Evolutionary conservation across 2,113 vertebrate genomes (phyloP), one percentile per base, ranked within the genome.

Genomic region (Ciconia stormi): DNA sequence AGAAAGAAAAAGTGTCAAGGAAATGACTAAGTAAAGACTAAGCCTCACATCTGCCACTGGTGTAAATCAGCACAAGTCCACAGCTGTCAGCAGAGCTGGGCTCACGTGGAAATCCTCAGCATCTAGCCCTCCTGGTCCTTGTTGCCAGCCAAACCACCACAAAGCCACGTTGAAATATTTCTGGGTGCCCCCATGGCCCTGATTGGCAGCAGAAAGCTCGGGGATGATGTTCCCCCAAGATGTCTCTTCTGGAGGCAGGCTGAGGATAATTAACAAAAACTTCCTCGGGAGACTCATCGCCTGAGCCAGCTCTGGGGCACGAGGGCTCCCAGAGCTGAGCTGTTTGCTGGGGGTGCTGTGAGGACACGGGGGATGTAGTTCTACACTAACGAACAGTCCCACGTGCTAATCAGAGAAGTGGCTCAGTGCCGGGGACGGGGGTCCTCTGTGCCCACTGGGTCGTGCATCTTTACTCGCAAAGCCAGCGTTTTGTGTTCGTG

Each of bases 391-490:
- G 8, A 63, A 15, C 55, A 34, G 58, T 9, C 26, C 61, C 50
- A 23, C 0, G 7, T 67, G 76, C 56, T 46, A 19, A 34, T 19
- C 23, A n/a, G 38, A 42, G 70, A 10, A 12, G 26, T 2, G 4
- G n/a, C 62, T 79, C 49, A 16, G n/a, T 2, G 12, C 47, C 3
- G 6, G 49, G 62, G 32, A 17, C 0, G 2, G 52, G 69, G 30
- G 19, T 59, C 19, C 32, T 74, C 36, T 1, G 3, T 36, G 15
- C 36, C 44, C 2, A 0, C 18, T 5, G 32, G 9, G 23, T 53
- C 7, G 0, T 16, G 74, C 7, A 4, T 38, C 67, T 36, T 55
- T 13, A 11, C 49, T 74, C 9, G 1, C n/a, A 36, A 47, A 66
- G 58, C n/a, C 2, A 5, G 22, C 0, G 11, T 47, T 69, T 46